Percentiles rank a stretch among this genome's conserved stretches.
Conservation (phyloP, 2,888 invertebrate species). For the Automeris io region DNA sequence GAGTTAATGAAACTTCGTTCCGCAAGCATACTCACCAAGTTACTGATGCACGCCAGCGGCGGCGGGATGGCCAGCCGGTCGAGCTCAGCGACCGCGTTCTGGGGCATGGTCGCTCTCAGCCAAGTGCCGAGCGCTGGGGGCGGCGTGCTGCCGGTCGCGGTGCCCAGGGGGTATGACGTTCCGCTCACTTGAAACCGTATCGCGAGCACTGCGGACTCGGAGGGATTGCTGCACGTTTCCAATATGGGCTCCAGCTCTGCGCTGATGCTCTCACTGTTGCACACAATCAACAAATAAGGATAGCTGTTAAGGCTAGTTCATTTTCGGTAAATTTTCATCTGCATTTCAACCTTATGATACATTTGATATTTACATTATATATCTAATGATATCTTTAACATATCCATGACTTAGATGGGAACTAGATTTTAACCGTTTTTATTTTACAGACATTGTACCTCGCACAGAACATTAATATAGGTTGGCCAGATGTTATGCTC, state of each 20-base stretch:
- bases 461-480: no score
- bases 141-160: slow-evolving; percentile 31
- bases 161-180: slow-evolving; percentile 29
- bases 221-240: slow-evolving; percentile 33
- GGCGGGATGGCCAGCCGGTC: slow-evolving; percentile 51
- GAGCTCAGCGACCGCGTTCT: slow-evolving; percentile 45
- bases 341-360: no score
- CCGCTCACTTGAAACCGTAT: slow-evolving; percentile 55
- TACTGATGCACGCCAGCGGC: slow-evolving; percentile 37
- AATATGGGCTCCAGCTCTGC: slow-evolving; percentile 45
- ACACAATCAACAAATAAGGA: no score
- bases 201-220: slow-evolving; percentile 43
- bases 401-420: no score
- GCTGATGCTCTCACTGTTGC: slow-evolving; percentile 54
- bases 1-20: no score
- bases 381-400: no score
- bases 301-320: no score
- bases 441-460: no score
- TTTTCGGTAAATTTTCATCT: no score
- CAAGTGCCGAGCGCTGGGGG: slow-evolving; percentile 54
- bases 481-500: no score
- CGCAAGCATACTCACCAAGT: slow-evolving; percentile 45
- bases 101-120: slow-evolving; percentile 53
- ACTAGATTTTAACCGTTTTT: no score
- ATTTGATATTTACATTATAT: neutral